A percentile compares a stretch with the other conserved stretches of the same genome.
Evolutionary conservation across 2,888 invertebrate genomes (phyloP).

Genomic region (Lottia gigantea): DNA sequence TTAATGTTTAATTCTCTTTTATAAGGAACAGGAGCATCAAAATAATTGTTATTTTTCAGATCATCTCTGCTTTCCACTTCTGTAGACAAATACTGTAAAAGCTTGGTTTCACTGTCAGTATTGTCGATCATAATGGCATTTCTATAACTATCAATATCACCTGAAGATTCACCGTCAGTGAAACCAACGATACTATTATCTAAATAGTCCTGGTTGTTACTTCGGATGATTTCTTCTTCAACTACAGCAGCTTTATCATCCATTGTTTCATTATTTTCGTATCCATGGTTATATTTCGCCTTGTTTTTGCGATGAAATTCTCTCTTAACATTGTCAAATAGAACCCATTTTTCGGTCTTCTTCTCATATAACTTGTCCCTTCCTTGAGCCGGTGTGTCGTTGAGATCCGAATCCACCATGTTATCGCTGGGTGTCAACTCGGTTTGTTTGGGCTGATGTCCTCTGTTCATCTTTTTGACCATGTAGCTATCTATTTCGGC

Average conservation of each 20-base stretch:
- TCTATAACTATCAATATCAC: background rate
- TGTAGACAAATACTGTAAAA: background rate
- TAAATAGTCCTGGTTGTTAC: background rate
- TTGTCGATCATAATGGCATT: conserved; percentile 1
- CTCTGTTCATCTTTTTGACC: conserved; percentile 26
- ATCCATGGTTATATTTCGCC: background rate
- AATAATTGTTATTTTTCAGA: background rate
- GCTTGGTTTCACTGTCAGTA: background rate
- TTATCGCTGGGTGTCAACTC: background rate
- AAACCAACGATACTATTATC: background rate
- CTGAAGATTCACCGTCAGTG: background rate
- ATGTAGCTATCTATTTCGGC: conserved; percentile 31
- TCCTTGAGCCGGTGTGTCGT: background rate
- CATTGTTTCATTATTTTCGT: background rate
- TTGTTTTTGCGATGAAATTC: background rate
- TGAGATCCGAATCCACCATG: background rate
- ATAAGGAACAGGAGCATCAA: background rate
- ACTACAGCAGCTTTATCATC: background rate
- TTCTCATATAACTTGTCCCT: background rate
- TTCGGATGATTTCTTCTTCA: background rate
- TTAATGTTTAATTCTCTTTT: too few relatives aligned
- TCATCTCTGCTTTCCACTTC: background rate
- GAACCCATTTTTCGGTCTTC: background rate
- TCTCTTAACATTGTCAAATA: background rate
- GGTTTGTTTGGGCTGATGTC: conserved; percentile 15